Conservation (phyloP, 2,797 vertebrate genomes). For the Falco novaeseelandiae region DNA sequence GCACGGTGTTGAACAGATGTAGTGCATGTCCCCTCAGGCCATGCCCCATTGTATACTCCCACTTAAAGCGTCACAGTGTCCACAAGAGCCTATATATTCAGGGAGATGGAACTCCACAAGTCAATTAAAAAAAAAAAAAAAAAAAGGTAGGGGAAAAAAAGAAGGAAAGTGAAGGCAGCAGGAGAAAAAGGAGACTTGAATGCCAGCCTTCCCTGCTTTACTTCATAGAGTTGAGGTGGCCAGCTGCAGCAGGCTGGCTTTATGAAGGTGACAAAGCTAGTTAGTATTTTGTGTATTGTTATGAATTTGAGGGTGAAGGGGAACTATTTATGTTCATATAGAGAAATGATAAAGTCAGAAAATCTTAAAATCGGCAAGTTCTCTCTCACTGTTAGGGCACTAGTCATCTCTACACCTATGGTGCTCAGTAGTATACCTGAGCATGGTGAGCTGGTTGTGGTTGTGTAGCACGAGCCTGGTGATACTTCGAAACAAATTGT, state of each 20-base stretch:
- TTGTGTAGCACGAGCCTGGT: neutral
- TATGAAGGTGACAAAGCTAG: neutral
- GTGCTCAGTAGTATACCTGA: neutral
- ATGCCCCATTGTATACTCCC: neutral
- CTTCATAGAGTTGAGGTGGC: neutral
- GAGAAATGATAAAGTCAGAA: neutral
- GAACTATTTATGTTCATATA: neutral
- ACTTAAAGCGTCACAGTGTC: neutral
- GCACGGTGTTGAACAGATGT: fast-evolving
- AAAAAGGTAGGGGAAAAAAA: too few relatives aligned
- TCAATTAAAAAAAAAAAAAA: too few relatives aligned
- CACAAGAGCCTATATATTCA: neutral
- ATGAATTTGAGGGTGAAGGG: neutral
- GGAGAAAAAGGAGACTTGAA: neutral
- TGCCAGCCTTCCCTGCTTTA: neutral
- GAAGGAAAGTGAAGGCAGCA: fast-evolving
- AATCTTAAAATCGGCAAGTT: neutral
- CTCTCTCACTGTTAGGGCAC: neutral
- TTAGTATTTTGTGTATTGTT: neutral
- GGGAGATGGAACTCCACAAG: neutral
- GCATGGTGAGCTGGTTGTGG: neutral
- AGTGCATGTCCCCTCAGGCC: neutral
- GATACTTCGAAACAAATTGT: neutral
- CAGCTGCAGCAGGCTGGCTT: neutral
- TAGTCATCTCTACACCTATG: fast-evolving